Evolutionary conservation across 1,140 invertebrate species (phyloP), one percentile per base, ranked within the genome.

Genomic region (Bombus vancouverensis): DNA sequence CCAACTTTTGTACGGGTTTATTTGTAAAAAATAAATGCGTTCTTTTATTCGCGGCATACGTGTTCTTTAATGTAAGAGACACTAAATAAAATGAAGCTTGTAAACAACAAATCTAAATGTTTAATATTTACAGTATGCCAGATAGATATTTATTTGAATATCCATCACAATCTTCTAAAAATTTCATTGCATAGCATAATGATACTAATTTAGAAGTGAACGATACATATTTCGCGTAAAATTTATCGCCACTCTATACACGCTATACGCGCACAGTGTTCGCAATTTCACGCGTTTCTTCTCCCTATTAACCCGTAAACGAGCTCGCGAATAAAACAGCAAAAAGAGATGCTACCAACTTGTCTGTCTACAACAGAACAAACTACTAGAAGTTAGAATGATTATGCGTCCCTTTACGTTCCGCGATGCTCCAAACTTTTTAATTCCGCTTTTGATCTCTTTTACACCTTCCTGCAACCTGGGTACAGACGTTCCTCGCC

Each of bases 401-500:
- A 79, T 79, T 66, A 62, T n/a, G 34, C 42, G 42, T 78, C n/a
- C n/a, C 39, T 66, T 57, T 66, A 44, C 76, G 39, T 78, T 13
- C n/a, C 76, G n/a, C 39, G 10, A 10, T 28, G 32, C 25, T 44
- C 6, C 39, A 68, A 70, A 79, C 77, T 79, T 79, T 79, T 68
- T 44, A 79, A 79, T 79, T n/a, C 42, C 42, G 65, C 65, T 80
- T 80, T 80, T 80, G 65, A 68, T 80, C 78, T 53, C 44, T 32
- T n/a, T 34, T 53, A 37, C 78, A 53, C 62, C 42, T 34, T 80
- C 22, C 34, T 15, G 32, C 13, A 18, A 9, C 13, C 25, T 1
- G 25, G 32, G 42, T 65, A 0, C 42, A 25, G 22, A 75, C 32
- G 25, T 32, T 15, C n/a, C 37, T 47, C 62, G 15, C 2, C 1